Base-by-base conservation (phyloP, 37 sponge, comb jelly and placozoan species). In the Spongia lamella region DNA sequence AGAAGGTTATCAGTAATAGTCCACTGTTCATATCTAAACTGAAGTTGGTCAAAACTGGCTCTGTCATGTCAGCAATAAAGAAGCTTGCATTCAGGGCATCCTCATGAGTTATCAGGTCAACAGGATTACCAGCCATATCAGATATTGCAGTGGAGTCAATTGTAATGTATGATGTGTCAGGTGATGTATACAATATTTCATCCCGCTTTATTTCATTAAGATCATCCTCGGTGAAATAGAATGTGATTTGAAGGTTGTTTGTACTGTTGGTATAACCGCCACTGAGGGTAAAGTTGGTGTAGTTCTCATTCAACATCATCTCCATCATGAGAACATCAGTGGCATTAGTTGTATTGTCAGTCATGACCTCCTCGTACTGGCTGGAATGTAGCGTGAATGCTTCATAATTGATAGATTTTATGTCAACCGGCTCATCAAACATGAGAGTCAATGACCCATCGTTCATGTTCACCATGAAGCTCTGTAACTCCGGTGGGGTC, bases 351-450 rank as follows among this genome's bases (percentile, higher is more conserved):
- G 66, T 65, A 32, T 64, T 38, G 11, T 26, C 57, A 7, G 53
- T 59, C 32, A 29, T 13, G 21, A 54, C 35, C 5, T 16, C 1
- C 0, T 9, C 61, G 43, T 36, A 32, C 34, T 38, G 57, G 1
- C 38, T 68, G 27, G 90, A 85, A 38, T 65, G 65, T 35, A 95
- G 83, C 13, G 83, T 91, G 64, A 91, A 50, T 5, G 65, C 60
- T 35, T 88, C 72, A 52, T 51, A 77, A 16, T 83, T 73, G 7
- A 94, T 33, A 25, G 88, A 66, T 30, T 76, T 61, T 5, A 66
- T 81, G 81, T 84, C 55, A 14, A 95, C 86, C 5, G 92, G 92
- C 53, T 95, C 96, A 63, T 95, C 89, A 79, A 95, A 95, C 32
- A 64, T 87, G 31, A 95, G 53, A 2, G 61, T 51, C 0, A 95